Percentiles rank a stretch among this genome's conserved stretches.
These are phyloP conservation scores for Aradus depressus DNA, from an alignment of 2,888 invertebrate species.

Conservation along the genomic window DNA sequence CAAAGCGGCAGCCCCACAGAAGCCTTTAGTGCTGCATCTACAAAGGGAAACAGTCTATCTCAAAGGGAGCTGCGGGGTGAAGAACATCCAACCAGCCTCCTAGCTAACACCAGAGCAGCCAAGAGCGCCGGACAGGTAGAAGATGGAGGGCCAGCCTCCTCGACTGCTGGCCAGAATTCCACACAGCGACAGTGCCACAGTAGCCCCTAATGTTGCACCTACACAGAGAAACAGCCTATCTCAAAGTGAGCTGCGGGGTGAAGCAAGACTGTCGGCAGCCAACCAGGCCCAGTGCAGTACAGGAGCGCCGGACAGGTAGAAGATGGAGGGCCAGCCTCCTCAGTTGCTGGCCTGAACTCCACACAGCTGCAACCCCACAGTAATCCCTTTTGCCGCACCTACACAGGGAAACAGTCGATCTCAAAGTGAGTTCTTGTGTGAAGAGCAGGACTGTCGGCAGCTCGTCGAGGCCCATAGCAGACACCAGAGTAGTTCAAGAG, in stretches of 20 bases:
- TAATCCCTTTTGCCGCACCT: constrained; percentile 83
- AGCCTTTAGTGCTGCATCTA: constrained; percentile 80
- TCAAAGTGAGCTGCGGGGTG: constrained; percentile 64
- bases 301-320: constrained; percentile 71
- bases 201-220: constrained; percentile 83
- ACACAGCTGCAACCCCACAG: constrained; percentile 75
- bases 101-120: constrained; percentile 65
- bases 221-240: constrained; percentile 42
- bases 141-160: constrained; percentile 80
- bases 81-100: constrained; percentile 59
- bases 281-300: constrained; percentile 61
- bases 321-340: constrained; percentile 80
- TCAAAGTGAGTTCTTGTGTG: constrained; percentile 63
- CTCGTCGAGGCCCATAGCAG: constrained; percentile 56
- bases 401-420: constrained; percentile 41
- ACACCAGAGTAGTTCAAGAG: constrained; percentile 64
- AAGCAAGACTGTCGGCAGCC: constrained; percentile 60
- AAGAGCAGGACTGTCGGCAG: constrained; percentile 57
- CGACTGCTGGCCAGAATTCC: constrained; percentile 65
- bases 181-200: constrained; percentile 75
- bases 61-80: constrained; percentile 61
- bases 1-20: constrained; percentile 79
- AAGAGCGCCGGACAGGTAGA: constrained; percentile 71
- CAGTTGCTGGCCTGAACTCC: constrained; percentile 65
- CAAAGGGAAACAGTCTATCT: constrained; percentile 42